Base-by-base conservation (phyloP, 2,888 invertebrate species). In the Lottia scabra region DNA sequence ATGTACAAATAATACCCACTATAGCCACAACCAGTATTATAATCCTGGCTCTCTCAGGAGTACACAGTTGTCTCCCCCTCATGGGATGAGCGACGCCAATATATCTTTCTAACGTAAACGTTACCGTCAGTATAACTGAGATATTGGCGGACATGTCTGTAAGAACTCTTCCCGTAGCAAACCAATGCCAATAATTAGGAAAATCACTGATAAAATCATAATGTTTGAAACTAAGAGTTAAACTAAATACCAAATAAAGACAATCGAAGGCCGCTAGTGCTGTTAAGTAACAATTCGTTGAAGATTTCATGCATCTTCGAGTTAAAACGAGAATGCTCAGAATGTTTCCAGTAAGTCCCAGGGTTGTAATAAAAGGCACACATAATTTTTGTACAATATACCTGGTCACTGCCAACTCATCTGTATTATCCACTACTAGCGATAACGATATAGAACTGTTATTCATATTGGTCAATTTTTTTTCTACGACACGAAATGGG, bases 51-150 rank as follows among this genome's bases (percentile, higher is more conserved):
- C 94, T 89, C 65, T 92, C 91, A 83, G 94, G 93, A 2, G 94
- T 94, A 67, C 85, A 85, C n/a, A 84, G 73, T 10, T 79, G 80
- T 16, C 80, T 75, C 66, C 94, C 93, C 78, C 92, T 92, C 87
- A 94, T 92, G 27, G 94, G 94, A 89, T 94, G 93, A 83, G 94
- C 93, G 38, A 94, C 94, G 45, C 93, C 94, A 78, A 94, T 93
- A 90, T 94, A 94, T 68, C 94, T 91, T 89, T 94, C 94, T 69
- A 94, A 91, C 26, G 94, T 94, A 87, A 94, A 94, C 70, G 93
- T 93, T 38, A 94, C 93, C 43, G 93, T 94, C 78, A 94, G 90
- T 92, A 94, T 94, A 66, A 94, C 93, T 63, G 93, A 94, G 30
- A 93, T 93, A 85, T 93, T 93, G 83, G 90, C 91, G 71, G 81